Evolutionary conservation across 2,797 vertebrate species (phyloP).

Genomic region (Scomberomorus guttatus): DNA sequence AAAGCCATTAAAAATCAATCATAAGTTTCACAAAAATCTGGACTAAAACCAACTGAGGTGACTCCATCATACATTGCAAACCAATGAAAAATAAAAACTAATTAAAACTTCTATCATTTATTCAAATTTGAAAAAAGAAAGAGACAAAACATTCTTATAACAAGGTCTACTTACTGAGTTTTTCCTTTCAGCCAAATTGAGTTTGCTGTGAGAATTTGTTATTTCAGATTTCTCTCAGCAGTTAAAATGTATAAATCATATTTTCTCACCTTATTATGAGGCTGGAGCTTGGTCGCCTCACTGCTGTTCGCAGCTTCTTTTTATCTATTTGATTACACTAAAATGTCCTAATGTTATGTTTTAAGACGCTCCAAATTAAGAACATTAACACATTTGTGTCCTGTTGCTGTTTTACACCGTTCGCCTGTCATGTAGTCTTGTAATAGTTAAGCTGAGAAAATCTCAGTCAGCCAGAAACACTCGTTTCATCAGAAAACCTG

Average conservation of each 20-base stretch:
- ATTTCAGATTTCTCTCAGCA: too few species aligned
- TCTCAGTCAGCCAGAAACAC: neutral
- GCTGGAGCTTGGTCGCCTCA: too few species aligned
- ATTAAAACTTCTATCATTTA: neutral
- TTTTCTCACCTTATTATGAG: too few species aligned
- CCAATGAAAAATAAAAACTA: neutral
- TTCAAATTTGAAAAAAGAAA: neutral
- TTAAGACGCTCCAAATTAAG: too few species aligned
- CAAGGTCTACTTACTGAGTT: neutral
- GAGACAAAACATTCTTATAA: too few species aligned
- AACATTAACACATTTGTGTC: neutral
- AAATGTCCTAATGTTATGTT: too few species aligned
- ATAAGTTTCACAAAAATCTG: too few species aligned
- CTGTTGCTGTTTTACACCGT: neutral
- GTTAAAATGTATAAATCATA: too few species aligned
- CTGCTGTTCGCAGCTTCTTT: too few species aligned
- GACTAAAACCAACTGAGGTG: neutral
- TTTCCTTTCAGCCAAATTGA: neutral
- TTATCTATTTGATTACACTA: too few species aligned
- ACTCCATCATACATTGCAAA: neutral
- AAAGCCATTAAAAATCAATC: neutral
- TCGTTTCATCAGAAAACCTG: too few species aligned
- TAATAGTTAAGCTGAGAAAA: neutral
- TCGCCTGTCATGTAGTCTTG: too few species aligned
- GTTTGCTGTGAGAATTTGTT: neutral